Percentiles rank a stretch among this genome's conserved stretches.
phyloP scores from a whole-genome alignment of 2,113 vertebrate species.

The Maccullochella peelii region DNA sequence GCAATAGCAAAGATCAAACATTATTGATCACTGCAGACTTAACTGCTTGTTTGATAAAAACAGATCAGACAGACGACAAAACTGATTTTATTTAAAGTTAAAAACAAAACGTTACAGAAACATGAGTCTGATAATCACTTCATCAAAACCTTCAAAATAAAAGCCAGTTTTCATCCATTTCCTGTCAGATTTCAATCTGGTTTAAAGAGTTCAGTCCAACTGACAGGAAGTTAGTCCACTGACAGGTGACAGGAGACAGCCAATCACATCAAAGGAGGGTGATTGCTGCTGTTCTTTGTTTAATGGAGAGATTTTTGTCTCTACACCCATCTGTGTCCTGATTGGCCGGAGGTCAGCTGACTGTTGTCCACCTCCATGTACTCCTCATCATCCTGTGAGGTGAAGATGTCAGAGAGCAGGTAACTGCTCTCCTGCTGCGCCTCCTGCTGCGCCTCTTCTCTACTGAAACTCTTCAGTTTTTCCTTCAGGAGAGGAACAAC shows the following conservation, averaged over 20 bases:
- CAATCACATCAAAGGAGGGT: neutral
- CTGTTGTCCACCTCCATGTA: slow-evolving; percentile 41
- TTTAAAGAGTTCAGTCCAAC: too few species aligned
- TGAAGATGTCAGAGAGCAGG: slow-evolving; percentile 66
- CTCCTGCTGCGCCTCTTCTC: neutral
- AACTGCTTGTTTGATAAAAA: neutral
- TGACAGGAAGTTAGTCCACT: neutral
- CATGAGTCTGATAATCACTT: neutral
- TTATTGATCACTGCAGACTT: neutral
- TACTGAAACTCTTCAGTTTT: neutral
- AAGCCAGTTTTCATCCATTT: neutral
- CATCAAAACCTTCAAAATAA: neutral
- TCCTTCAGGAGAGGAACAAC: slow-evolving; percentile 57
- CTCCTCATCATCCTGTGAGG: slow-evolving; percentile 3
- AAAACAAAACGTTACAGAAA: neutral
- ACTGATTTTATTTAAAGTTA: neutral
- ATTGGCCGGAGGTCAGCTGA: neutral
- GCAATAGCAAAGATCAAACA: too few species aligned
- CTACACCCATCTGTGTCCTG: neutral
- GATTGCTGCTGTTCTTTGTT: neutral
- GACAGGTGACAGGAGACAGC: neutral
- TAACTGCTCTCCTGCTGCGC: slow-evolving; percentile 19
- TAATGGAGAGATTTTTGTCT: neutral
- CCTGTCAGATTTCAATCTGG: neutral
- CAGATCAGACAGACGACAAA: neutral